Base-by-base conservation (phyloP, 2,113 vertebrate species). In the Spheniscus mendiculus region DNA sequence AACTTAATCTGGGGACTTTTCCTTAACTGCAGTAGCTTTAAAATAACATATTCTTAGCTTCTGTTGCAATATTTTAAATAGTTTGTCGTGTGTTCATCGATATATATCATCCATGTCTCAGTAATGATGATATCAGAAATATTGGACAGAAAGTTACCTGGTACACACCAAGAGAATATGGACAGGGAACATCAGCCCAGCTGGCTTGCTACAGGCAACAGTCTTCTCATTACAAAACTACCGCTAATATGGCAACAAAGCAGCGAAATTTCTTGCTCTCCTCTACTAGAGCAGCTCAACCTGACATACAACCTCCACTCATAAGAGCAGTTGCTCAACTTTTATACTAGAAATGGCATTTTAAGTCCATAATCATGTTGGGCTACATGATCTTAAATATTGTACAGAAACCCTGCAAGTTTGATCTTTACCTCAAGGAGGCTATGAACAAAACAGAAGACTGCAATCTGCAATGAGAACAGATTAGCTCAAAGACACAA, bases 171-270 rank as follows among this genome's bases (percentile, higher is more conserved):
- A 50, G 53, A 72, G 45, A 74, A 90, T 3, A 27, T 0, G 4
- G 83, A 59, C 59, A 82, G 44, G 38, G 73, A 89, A 49, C 32
- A 77, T 11, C 25, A 49, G 32, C 23, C 45, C 67, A 74, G 13
- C 38, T 71, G 44, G 22, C 11, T 25, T 74, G 34, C 90, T 67
- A n/a, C 1, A 49, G 34, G 45, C 36, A 56, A 61, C 1, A 27
- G 19, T 56, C n/a, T 58, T 65, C 19, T 80, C 30, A 30, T 8
- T 29, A 59, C 2, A 4, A 27, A 85, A 69, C 36, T 58, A 74
- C 11, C 0, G 3, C 25, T 63, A 49, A 27, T 4, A 44, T 0
- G 2, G 42, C 38, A 70, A 44, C 18, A 56, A 73, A 62, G n/a
- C 3, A 62, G n/a, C 3, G 2, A 45, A 38, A 55, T 45, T 66